These are phyloP conservation scores for Trisateles emortualis DNA, from an alignment of 2,888 invertebrate genomes.

Conservation along the genomic window DNA sequence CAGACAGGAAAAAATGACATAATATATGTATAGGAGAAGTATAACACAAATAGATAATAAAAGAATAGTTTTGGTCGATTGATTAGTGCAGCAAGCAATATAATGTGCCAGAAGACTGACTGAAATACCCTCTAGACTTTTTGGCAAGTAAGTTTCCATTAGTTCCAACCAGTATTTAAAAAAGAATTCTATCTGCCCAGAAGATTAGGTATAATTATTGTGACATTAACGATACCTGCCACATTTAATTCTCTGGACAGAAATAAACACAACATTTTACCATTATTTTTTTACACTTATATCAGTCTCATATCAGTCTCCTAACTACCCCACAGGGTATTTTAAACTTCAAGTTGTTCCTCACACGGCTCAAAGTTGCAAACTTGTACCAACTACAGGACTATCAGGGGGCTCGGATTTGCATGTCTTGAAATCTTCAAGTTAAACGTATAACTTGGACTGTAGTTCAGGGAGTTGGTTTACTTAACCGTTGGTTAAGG, in stretches of 20 bases:
- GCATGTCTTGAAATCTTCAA: conserved; percentile 25
- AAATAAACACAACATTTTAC: not conserved
- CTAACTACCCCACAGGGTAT: conserved; percentile 18
- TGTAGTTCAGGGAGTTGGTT: conserved; percentile 27
- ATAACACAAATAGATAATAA: too few relatives aligned
- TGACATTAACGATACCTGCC: too few relatives aligned
- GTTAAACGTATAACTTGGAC: conserved; percentile 27
- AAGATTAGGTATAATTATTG: too few relatives aligned
- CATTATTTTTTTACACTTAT: not conserved
- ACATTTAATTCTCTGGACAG: not conserved
- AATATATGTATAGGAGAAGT: too few relatives aligned
- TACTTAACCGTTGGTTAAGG: conserved; percentile 19
- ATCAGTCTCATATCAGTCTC: conserved; percentile 12
- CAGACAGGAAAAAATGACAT: too few relatives aligned
- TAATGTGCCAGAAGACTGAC: too few relatives aligned
- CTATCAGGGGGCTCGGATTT: conserved; percentile 34
- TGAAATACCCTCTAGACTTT: too few relatives aligned
- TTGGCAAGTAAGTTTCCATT: too few relatives aligned
- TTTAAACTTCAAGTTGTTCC: conserved; percentile 35
- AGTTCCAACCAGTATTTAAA: too few relatives aligned
- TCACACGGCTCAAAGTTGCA: conserved; percentile 28
- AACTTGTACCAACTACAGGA: conserved; percentile 19
- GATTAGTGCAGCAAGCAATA: too few relatives aligned
- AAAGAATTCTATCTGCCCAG: too few relatives aligned
- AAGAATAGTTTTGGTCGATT: too few relatives aligned